Evolutionary conservation across 1,140 invertebrate species (phyloP).

Genomic region (Spodoptera frugiperda): DNA sequence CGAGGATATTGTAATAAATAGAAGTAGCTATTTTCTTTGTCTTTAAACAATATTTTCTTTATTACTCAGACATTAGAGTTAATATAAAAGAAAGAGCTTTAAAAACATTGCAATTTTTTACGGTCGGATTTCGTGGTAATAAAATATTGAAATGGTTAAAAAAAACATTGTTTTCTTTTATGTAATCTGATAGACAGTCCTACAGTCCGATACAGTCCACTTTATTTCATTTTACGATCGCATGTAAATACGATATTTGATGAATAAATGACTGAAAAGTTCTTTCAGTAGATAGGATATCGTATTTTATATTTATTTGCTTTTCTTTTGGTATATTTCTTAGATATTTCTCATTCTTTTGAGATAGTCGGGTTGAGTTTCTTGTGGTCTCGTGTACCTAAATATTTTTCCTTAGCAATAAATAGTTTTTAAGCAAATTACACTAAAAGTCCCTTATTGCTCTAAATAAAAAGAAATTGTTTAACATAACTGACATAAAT

Average conservation of each 20-base stretch:
- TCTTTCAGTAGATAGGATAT: too few species aligned
- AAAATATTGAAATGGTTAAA: conserved; percentile 5
- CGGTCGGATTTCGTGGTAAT: not conserved
- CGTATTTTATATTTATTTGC: not conserved
- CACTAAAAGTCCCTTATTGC: too few species aligned
- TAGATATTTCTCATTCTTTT: not conserved
- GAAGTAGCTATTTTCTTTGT: too few species aligned
- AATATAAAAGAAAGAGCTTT: too few species aligned
- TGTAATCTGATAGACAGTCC: not conserved
- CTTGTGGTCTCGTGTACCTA: not conserved
- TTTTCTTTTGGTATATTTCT: not conserved
- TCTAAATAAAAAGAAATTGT: not conserved
- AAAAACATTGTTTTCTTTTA: not conserved
- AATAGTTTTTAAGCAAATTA: not conserved
- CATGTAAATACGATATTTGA: conserved; percentile 11
- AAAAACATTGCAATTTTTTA: not conserved
- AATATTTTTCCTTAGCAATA: not conserved
- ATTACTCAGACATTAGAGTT: too few species aligned
- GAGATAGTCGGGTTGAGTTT: not conserved
- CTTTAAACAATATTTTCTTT: too few species aligned
- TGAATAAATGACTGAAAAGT: not conserved
- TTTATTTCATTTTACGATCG: conserved; percentile 15
- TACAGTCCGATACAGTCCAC: not conserved
- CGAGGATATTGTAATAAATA: too few species aligned
- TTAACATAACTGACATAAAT: not conserved